phyloP scores from a whole-genome alignment of 2,888 invertebrate genomes.

The Mantis religiosa region DNA sequence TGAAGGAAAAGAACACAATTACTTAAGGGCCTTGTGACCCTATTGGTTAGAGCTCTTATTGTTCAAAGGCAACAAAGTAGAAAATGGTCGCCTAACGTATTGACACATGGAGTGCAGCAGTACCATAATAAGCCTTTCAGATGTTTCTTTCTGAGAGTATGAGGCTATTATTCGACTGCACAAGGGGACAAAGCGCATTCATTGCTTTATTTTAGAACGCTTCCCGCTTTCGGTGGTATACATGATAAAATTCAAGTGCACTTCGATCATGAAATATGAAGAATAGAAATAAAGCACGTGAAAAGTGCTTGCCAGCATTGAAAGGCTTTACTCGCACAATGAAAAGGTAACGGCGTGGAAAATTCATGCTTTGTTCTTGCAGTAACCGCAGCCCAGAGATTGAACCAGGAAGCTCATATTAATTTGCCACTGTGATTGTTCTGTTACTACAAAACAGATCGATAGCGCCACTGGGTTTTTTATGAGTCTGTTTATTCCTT shows the following conservation, averaged over 20 bases:
- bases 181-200: neutral
- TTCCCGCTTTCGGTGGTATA: neutral
- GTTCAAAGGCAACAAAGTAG: constrained; percentile 29
- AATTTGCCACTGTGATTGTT: neutral
- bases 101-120: constrained; percentile 11
- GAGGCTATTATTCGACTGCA: neutral
- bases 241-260: constrained; percentile 17
- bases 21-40: neutral
- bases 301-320: constrained; percentile 1
- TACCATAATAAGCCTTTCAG: constrained; percentile 10
- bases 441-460: neutral
- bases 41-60: constrained; percentile 21
- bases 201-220: neutral
- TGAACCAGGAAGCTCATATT: neutral
- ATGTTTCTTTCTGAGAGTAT: constrained; percentile 13
- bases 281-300: neutral
- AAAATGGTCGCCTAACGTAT: constrained; percentile 24
- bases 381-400: constrained; percentile 26
- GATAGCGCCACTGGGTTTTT: neutral
- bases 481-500: too few species aligned
- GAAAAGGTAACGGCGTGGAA: constrained; percentile 30
- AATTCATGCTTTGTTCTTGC: constrained; percentile 25
- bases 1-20: neutral
- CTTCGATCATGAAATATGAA: constrained; percentile 2
- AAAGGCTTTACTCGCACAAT: constrained; percentile 4